Conservation (phyloP, 2,797 vertebrate species). For the Megaceryle alcyon region DNA sequence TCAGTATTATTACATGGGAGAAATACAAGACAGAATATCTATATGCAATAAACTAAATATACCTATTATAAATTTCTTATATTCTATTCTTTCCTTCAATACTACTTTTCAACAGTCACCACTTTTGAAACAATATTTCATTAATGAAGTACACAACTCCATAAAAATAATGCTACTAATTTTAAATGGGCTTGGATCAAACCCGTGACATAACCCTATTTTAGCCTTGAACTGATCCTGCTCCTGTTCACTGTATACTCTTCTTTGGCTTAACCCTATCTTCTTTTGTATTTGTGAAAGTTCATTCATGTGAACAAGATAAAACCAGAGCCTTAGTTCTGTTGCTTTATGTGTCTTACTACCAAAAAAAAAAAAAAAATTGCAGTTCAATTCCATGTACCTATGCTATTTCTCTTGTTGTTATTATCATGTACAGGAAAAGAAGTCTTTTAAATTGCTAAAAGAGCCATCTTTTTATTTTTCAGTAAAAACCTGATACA, state of each 20-base stretch:
- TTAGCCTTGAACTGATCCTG: not conserved
- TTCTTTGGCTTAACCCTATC: not conserved
- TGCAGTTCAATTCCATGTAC: not conserved
- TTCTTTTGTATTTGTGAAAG: not conserved
- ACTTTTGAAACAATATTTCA: constrained; percentile 15
- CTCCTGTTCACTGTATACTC: not conserved
- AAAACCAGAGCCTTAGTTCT: not conserved
- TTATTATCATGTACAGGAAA: not conserved
- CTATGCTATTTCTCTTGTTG: not conserved
- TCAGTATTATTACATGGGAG: not conserved
- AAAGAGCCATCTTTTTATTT: not conserved
- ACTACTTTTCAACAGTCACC: not conserved
- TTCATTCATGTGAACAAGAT: not conserved
- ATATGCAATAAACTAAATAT: not conserved
- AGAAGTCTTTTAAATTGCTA: not conserved
- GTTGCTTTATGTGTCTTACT: not conserved
- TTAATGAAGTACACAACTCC: not conserved
- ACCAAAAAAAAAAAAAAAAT: not conserved
- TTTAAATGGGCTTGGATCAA: not conserved
- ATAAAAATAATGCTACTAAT: not conserved
- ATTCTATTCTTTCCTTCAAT: constrained; percentile 22
- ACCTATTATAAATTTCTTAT: not conserved
- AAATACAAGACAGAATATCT: not conserved
- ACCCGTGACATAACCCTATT: not conserved
- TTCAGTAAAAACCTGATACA: not conserved